Base-by-base conservation (phyloP, 2,113 vertebrate species). In the Ciconia maguari region DNA sequence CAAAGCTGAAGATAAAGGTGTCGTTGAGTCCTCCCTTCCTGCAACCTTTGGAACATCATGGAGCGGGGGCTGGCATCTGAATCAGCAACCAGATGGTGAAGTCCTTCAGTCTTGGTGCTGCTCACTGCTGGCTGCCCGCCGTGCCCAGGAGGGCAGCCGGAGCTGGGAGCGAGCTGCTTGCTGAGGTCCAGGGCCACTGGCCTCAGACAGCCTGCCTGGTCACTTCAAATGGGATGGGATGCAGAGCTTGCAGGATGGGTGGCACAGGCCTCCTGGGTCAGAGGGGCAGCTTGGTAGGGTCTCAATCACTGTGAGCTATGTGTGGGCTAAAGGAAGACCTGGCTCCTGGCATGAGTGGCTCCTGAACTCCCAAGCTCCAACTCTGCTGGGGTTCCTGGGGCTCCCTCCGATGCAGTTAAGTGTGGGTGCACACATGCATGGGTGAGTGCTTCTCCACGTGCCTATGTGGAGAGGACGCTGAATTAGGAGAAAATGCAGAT, bases 1-100 rank as follows among this genome's bases (percentile, higher is more conserved):
- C 36, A 36, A 78, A 92, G 77, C 51, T 84, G 30, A 86, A 95
- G 90, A 68, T 82, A 89, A 96, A 91, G 89, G 89, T 87, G 83
- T 76, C 0, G 6, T 4, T 4, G 5, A 94, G 36, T 64, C 49
- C 54, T 95, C 26, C 77, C 42, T 32, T 95, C 84, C 57, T 0
- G 42, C 46, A 81, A 32, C 71, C 58, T 80, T 81, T 62, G 83
- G 83, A 87, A 87, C 1, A 0, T 72, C 91, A 87, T 1, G 1
- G 83, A 72, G 61, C 21, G 55, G 66, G 69, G 89, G 49, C 62
- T 87, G 86, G 69, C 5, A 2, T 38, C 62, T 85, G 93, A 91
- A 85, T 79, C 72, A 76, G 69, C 80, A 93, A 16, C 14, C 80
- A 93, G 93, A 71, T 65, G 88, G 76, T 44, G 70, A 93, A 87